Conservation (phyloP, 1,140 invertebrate species). For the Scaptodrosophila lebanonensis region DNA sequence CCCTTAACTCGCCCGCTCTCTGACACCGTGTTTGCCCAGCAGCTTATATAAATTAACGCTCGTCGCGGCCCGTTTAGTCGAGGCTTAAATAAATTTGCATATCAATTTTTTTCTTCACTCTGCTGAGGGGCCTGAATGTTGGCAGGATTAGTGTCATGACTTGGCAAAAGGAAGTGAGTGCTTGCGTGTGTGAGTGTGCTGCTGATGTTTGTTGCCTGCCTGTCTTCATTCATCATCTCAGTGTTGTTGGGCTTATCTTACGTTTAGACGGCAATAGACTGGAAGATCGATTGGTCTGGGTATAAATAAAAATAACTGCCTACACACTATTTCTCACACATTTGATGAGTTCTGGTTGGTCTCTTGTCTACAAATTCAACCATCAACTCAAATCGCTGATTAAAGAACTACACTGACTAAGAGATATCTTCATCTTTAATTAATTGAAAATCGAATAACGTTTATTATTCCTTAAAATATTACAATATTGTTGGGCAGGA, state of each 20-base stretch:
- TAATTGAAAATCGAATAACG: too few relatives aligned
- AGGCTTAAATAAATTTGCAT: slow-evolving; percentile 70
- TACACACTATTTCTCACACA: slow-evolving; percentile 4
- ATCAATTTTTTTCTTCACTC: slow-evolving; percentile 35
- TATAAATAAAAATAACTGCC: slow-evolving; percentile 5
- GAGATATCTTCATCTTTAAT: too few relatives aligned
- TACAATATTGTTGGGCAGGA: too few relatives aligned
- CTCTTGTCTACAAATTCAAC: too few relatives aligned
- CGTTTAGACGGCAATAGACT: slow-evolving; percentile 18
- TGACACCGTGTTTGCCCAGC: slow-evolving; percentile 41
- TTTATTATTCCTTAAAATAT: too few relatives aligned
- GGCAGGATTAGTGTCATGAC: slow-evolving; percentile 56
- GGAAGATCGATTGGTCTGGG: slow-evolving; percentile 51
- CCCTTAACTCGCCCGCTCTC: slow-evolving; percentile 6
- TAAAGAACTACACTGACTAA: too few relatives aligned
- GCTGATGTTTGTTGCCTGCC: neutral
- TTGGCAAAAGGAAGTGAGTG: neutral
- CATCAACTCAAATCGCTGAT: too few relatives aligned
- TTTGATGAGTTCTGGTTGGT: too few relatives aligned
- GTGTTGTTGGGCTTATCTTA: slow-evolving; percentile 12
- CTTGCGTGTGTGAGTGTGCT: too few relatives aligned
- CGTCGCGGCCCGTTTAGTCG: slow-evolving; percentile 44
- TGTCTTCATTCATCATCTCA: slow-evolving; percentile 54
- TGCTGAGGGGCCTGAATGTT: neutral
- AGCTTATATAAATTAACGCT: slow-evolving; percentile 59